phyloP scores from a whole-genome alignment of 2,113 vertebrate species.

The Brachirus orientalis region DNA sequence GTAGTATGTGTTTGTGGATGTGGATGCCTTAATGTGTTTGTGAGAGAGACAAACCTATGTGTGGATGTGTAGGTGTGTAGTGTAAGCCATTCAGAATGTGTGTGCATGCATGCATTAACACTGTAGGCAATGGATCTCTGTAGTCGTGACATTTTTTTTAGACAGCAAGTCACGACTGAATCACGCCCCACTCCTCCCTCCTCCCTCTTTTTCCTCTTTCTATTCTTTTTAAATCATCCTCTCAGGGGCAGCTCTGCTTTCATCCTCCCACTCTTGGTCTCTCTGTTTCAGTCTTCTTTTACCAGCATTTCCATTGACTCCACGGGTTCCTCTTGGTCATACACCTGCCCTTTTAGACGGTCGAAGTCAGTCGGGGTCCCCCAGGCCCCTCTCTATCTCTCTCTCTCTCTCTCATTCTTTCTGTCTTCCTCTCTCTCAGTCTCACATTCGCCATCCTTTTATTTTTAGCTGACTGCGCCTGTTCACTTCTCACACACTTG shows the following conservation, averaged over 20 bases:
- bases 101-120: conserved; percentile 40
- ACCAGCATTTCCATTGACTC: conserved; percentile 48
- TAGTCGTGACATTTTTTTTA: conserved; percentile 70
- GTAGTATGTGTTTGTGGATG: conserved; percentile 18
- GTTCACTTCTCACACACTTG: conserved; percentile 44
- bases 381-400: conserved; percentile 48
- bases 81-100: conserved; percentile 25
- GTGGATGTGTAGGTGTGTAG: background rate
- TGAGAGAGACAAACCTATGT: conserved; percentile 7
- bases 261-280: conserved; percentile 60
- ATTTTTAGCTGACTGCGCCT: conserved; percentile 61
- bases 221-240: conserved; percentile 70
- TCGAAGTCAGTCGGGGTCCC: conserved; percentile 59
- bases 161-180: conserved; percentile 72
- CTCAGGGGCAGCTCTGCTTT: conserved; percentile 67
- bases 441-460: conserved; percentile 52
- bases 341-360: conserved; percentile 61
- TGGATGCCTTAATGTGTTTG: conserved; percentile 14
- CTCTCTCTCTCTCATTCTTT: conserved; percentile 33
- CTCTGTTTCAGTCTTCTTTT: conserved; percentile 48
- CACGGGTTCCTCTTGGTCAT: conserved; percentile 54
- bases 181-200: conserved; percentile 45
- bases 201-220: conserved; percentile 28
- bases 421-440: conserved; percentile 33
- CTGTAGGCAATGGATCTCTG: conserved; percentile 46